Evolutionary conservation across 2,888 invertebrate genomes (phyloP).

Genomic region (Xestobium rufovillosum): DNA sequence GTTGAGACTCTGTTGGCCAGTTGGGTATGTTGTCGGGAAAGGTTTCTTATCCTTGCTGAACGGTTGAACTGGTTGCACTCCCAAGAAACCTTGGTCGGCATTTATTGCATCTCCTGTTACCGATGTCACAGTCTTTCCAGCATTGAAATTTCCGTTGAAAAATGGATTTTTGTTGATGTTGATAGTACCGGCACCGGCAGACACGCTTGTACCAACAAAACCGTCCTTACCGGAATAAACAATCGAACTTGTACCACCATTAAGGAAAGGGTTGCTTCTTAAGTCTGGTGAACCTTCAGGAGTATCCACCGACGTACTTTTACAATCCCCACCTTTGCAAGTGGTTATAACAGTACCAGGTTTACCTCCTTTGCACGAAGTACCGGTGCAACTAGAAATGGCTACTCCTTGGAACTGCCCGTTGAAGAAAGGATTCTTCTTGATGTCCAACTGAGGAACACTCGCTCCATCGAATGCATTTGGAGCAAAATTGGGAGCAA

Average conservation of each 20-base stretch:
- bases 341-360: slow-evolving; percentile 16
- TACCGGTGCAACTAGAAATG: slow-evolving; percentile 29
- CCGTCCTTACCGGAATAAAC: slow-evolving; percentile 5
- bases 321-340: slow-evolving; percentile 18
- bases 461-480: background rate
- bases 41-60: slow-evolving; percentile 27
- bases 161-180: slow-evolving; percentile 33
- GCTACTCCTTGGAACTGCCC: slow-evolving; percentile 32
- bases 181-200: slow-evolving; percentile 9
- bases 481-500: slow-evolving; percentile 16
- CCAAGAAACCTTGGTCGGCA: slow-evolving; percentile 36
- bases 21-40: slow-evolving; percentile 24
- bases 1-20: slow-evolving; percentile 2
- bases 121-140: slow-evolving; percentile 24
- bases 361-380: slow-evolving; percentile 26
- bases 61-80: slow-evolving; percentile 36
- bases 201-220: slow-evolving; percentile 1
- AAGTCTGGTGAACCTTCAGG: slow-evolving; percentile 3
- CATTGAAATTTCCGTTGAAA: slow-evolving; percentile 26
- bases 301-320: slow-evolving; percentile 23
- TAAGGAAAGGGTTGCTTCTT: slow-evolving; percentile 32
- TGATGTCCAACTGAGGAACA: slow-evolving; percentile 25
- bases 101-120: slow-evolving; percentile 34
- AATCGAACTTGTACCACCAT: slow-evolving; percentile 21
- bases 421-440: slow-evolving; percentile 37